Evolutionary conservation across 2,888 invertebrate genomes (phyloP).

Genomic region (Sthenelais limicola): DNA sequence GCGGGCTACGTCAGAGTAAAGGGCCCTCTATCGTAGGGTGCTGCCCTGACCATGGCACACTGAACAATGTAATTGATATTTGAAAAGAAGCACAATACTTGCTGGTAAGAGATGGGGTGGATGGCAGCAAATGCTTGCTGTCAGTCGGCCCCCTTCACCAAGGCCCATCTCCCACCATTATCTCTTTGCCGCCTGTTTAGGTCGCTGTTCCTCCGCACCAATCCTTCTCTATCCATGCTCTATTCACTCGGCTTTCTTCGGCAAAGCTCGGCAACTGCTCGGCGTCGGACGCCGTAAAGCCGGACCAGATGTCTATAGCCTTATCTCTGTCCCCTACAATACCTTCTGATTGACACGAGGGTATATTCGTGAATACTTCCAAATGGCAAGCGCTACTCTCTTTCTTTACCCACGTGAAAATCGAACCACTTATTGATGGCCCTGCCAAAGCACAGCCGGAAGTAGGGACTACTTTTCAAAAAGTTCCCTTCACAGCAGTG

Average conservation of each 20-base stretch:
- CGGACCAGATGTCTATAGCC: constrained; percentile 11
- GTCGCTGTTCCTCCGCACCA: constrained; percentile 13
- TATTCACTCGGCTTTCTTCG: neutral
- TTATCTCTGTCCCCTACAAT: neutral
- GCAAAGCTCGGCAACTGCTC: neutral
- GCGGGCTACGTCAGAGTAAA: neutral
- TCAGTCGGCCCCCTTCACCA: neutral
- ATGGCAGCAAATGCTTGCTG: neutral
- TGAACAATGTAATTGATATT: constrained; percentile 36
- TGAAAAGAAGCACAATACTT: constrained; percentile 2
- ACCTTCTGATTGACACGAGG: constrained; percentile 27
- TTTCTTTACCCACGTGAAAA: no score
- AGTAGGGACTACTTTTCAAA: no score
- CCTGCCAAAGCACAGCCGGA: no score
- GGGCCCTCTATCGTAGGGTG: neutral
- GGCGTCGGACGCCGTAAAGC: neutral
- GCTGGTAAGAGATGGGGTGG: neutral
- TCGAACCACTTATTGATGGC: no score
- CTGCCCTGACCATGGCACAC: neutral
- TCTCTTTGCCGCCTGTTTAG: constrained; percentile 33
- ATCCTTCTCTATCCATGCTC: neutral
- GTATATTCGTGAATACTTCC: no score
- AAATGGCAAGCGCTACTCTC: no score
- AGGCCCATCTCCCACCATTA: constrained; percentile 24
- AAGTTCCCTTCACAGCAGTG: no score